These are phyloP conservation scores for Rhagologus leucostigma DNA, from an alignment of 2,113 vertebrate genomes.

Conservation along the genomic window DNA sequence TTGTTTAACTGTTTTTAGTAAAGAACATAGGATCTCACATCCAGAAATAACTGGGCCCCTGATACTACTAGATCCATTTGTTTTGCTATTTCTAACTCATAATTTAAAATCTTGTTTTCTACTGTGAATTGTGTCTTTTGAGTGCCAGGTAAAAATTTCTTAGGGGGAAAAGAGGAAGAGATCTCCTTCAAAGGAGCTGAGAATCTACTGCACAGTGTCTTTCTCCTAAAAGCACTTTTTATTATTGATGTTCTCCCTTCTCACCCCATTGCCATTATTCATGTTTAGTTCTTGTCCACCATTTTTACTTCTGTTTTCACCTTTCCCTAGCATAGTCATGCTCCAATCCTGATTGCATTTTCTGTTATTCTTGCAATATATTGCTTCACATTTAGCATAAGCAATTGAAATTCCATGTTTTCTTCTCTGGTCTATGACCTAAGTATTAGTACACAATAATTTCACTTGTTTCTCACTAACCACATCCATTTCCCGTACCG, in stretches of 20 bases:
- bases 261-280: not conserved
- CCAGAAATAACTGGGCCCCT: not conserved
- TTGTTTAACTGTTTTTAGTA: not conserved
- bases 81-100: not conserved
- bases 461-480: slow-evolving; percentile 15
- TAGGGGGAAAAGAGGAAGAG: not conserved
- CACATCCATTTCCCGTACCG: not conserved
- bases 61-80: not conserved
- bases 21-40: not conserved
- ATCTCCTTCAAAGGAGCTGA: not conserved
- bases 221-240: not conserved
- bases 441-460: not conserved
- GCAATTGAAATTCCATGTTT: slow-evolving; percentile 1
- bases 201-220: not conserved
- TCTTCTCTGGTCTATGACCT: not conserved
- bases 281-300: not conserved
- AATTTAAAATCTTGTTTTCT: not conserved
- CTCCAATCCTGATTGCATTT: not conserved
- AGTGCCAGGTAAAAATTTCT: not conserved
- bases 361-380: not conserved
- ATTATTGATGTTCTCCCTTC: not conserved
- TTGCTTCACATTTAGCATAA: not conserved
- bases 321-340: fast-evolving
- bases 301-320: not conserved
- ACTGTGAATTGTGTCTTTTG: not conserved